These are phyloP conservation scores for Gnathonemus longibarbis DNA, from an alignment of 2,113 vertebrate genomes.

Conservation along the genomic window DNA sequence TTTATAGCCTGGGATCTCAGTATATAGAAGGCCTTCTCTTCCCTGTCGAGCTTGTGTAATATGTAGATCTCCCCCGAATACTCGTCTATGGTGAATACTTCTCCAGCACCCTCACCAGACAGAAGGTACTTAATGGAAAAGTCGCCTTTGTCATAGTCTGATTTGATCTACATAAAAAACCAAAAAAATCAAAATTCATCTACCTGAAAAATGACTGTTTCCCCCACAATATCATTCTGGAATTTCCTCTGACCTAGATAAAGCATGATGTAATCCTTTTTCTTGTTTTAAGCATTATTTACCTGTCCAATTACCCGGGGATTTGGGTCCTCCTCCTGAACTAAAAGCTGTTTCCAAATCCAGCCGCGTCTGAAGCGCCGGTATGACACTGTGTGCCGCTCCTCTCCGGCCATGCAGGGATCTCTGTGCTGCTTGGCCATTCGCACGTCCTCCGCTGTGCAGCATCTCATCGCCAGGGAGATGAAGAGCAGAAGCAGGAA, in stretches of 20 bases:
- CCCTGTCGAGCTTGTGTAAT: slow-evolving; percentile 72
- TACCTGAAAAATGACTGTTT: neutral
- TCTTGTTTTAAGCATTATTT: slow-evolving; percentile 25
- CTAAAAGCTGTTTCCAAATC: slow-evolving; percentile 77
- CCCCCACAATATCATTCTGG: neutral
- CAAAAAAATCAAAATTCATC: neutral
- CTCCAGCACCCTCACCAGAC: slow-evolving; percentile 73
- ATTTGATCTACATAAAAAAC: slow-evolving; percentile 65
- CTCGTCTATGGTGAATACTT: slow-evolving; percentile 69
- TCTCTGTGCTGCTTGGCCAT: slow-evolving; percentile 29
- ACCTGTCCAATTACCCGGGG: slow-evolving; percentile 75
- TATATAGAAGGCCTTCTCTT: slow-evolving; percentile 73
- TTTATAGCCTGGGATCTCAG: slow-evolving; percentile 75
- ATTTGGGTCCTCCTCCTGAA: slow-evolving; percentile 65
- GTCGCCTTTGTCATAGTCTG: slow-evolving; percentile 71
- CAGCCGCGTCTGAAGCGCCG: slow-evolving; percentile 69
- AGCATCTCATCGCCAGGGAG: slow-evolving; percentile 51
- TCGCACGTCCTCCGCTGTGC: slow-evolving; percentile 36
- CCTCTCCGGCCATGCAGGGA: slow-evolving; percentile 25
- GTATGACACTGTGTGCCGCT: slow-evolving; percentile 19
- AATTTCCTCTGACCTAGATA: neutral
- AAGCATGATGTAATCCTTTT: neutral
- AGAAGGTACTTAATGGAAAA: slow-evolving; percentile 67
- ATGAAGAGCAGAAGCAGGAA: slow-evolving; percentile 47
- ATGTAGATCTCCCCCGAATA: slow-evolving; percentile 66